Evolutionary conservation across 2,113 vertebrate genomes (phyloP), one percentile per base, ranked within the genome.

Genomic region (Eolophus roseicapilla): DNA sequence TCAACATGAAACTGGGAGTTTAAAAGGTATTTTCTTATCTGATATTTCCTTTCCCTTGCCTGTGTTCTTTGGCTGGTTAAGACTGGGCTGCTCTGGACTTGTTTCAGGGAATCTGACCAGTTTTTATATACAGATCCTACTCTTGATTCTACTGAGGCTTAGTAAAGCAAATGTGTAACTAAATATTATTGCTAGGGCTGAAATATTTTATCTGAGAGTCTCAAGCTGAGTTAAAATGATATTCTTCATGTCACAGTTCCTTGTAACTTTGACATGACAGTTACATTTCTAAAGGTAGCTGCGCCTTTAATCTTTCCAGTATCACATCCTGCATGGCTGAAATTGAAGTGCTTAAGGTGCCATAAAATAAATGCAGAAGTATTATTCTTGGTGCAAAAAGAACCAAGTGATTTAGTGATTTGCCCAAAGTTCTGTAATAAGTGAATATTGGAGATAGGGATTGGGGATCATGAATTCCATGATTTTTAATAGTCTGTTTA

Each of bases 391-490:
- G 73, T 80, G 55, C 33, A 17, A 27, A 35, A 52, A 46, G 43
- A 88, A 74, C 23, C 17, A 67, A 83, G 13, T 29, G 50, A 19
- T 74, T 35, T 17, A 64, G 24, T 1, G 3, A 31, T 67, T 60
- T 80, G 20, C 31, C 13, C 7, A 5, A 49, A 62, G 14, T 47
- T 79, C 41, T 71, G 4, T 41, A 25, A 25, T 29, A 44, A 52
- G 13, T 62, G 13, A 44, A 15, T 71, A 29, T 71, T 27, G 59
- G 53, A 76, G 17, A 37, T 1, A 27, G 43, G 24, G 80, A 31
- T 13, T 59, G 21, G 6, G 69, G 69, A 69, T 35, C 0, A 1
- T 60, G 16, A 25, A 33, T 63, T 2, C 59, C 1, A 2, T 16
- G 1, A 9, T 53, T 53, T 59, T 88, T 64, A 37, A 7, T 27